Conservation (phyloP, 2,797 vertebrate species). For the Schizopygopsis malacanthus region DNA sequence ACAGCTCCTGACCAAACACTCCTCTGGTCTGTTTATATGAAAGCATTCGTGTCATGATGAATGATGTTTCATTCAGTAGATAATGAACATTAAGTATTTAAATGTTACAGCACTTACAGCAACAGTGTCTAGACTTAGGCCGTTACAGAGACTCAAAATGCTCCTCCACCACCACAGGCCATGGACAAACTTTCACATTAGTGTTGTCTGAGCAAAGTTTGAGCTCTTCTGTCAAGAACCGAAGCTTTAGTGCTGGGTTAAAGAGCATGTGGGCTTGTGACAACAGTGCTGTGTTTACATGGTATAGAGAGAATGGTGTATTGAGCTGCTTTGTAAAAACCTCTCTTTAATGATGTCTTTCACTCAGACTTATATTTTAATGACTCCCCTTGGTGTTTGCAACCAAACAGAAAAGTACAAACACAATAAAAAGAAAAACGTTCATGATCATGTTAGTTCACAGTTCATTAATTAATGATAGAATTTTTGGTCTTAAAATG, state of each 20-base stretch:
- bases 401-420: neutral
- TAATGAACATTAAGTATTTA: neutral
- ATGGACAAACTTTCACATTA: constrained; percentile 1
- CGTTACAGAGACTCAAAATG: neutral
- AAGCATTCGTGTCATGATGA: neutral
- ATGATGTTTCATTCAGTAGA: constrained; percentile 3
- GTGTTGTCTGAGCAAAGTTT: constrained; percentile 1
- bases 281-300: neutral
- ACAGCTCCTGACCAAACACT: neutral
- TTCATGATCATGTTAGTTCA: too few species aligned
- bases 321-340: neutral
- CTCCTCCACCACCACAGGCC: neutral
- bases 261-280: neutral
- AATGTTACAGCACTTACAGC: neutral
- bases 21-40: constrained; percentile 10
- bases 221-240: constrained; percentile 9
- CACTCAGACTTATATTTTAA: neutral
- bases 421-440: neutral
- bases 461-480: too few species aligned
- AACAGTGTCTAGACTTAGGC: constrained; percentile 11
- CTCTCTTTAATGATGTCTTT: neutral
- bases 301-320: neutral
- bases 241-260: constrained; percentile 3
- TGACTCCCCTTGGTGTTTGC: neutral
- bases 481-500: too few species aligned